Conservation (phyloP, 2,113 vertebrate species). For the Promerops cafer region DNA sequence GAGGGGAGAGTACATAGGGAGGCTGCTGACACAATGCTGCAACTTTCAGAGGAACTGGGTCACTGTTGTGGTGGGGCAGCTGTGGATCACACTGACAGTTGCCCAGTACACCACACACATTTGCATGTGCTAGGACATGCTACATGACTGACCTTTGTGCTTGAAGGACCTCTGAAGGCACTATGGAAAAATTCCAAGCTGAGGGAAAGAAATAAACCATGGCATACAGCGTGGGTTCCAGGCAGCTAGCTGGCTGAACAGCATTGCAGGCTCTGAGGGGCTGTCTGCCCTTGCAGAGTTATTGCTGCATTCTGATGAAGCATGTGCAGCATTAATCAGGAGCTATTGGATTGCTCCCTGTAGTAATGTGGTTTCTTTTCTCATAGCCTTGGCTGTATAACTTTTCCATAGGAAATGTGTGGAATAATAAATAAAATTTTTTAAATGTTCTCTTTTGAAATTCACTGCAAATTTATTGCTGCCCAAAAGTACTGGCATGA, state of each 20-base stretch:
- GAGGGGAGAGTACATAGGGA: background rate
- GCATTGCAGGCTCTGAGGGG: background rate
- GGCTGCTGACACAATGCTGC: rapidly evolving
- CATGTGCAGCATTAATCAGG: background rate
- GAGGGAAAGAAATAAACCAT: background rate
- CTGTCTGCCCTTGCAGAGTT: background rate
- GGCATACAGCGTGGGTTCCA: rapidly evolving
- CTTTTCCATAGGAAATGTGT: background rate
- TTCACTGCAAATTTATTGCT: background rate
- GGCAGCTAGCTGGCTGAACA: background rate
- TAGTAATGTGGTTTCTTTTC: background rate
- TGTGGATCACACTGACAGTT: rapidly evolving
- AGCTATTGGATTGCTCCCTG: background rate
- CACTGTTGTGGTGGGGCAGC: background rate
- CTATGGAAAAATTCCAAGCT: background rate
- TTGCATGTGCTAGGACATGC: background rate
- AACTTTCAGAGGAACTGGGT: background rate
- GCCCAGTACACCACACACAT: background rate
- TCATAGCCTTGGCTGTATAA: background rate
- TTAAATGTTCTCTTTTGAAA: background rate
- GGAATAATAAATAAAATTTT: background rate
- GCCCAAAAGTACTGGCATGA: background rate
- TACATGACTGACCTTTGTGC: background rate
- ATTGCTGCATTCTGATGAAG: background rate
- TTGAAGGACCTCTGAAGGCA: background rate